Evolutionary conservation across 2,797 vertebrate species (phyloP).

Genomic region (Nyctibius grandis): DNA sequence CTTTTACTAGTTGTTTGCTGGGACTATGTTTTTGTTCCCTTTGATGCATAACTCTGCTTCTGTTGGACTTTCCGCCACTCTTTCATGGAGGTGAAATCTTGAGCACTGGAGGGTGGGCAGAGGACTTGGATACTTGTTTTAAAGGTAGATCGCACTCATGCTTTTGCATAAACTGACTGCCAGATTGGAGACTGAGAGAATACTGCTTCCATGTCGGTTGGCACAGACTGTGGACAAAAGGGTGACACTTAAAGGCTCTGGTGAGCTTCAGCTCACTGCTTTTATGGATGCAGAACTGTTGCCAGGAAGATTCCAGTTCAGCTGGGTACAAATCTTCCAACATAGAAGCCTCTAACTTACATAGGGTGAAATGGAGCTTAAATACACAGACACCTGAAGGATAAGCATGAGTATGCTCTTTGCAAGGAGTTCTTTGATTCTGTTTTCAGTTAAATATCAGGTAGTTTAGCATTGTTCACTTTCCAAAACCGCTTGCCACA

Average conservation of each 20-base stretch:
- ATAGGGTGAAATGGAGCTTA: background rate
- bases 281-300: background rate
- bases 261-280: background rate
- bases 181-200: background rate
- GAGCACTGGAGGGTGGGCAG: background rate
- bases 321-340: background rate
- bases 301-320: background rate
- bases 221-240: background rate
- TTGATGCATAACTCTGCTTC: background rate
- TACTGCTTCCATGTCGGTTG: background rate
- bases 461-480: background rate
- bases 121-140: background rate
- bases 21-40: background rate
- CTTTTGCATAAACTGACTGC: background rate
- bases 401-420: background rate
- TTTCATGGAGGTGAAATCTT: background rate
- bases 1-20: background rate
- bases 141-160: background rate
- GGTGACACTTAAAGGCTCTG: background rate
- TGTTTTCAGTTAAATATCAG: background rate
- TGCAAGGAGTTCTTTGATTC: background rate
- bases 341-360: background rate
- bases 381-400: background rate
- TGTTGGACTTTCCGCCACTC: background rate
- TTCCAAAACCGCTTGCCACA: background rate